Percentiles rank a stretch among this genome's conserved stretches.
phyloP scores from a whole-genome alignment of 2,888 invertebrate genomes.

The Thymelicus acteon region DNA sequence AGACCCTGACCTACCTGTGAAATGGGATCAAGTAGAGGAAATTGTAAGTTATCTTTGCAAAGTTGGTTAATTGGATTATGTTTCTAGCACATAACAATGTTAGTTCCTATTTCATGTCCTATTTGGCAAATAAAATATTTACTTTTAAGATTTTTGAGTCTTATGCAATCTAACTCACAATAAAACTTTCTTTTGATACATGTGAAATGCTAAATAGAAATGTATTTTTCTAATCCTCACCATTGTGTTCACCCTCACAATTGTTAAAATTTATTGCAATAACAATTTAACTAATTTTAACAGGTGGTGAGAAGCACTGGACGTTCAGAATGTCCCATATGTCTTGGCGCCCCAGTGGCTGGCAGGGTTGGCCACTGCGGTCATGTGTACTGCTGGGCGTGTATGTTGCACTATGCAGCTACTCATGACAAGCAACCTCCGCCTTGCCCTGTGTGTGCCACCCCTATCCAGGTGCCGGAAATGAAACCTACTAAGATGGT shows the following conservation, averaged over 20 bases:
- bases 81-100: neutral
- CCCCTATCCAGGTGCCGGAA: slow-evolving; percentile 91
- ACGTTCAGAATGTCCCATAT: slow-evolving; percentile 92
- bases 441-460: slow-evolving; percentile 96
- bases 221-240: no score
- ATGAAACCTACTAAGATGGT: slow-evolving; percentile 88
- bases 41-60: slow-evolving; percentile 88
- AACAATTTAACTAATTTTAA: neutral
- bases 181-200: no score
- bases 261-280: no score
- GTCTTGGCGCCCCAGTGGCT: slow-evolving; percentile 93
- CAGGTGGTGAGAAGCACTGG: slow-evolving; percentile 75
- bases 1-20: slow-evolving; percentile 95
- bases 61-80: neutral
- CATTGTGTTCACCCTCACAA: no score
- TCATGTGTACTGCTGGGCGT: slow-evolving; percentile 98
- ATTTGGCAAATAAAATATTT: no score
- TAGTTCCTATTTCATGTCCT: no score
- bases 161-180: no score
- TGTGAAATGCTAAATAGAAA: no score
- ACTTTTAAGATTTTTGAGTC: no score
- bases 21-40: slow-evolving; percentile 97
- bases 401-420: slow-evolving; percentile 95
- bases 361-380: slow-evolving; percentile 97
- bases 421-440: slow-evolving; percentile 92